Percentiles rank a stretch among this genome's conserved stretches.
These are phyloP conservation scores for Brachionus paranguensis DNA, from an alignment of 1,140 invertebrate species.

Conservation along the genomic window DNA sequence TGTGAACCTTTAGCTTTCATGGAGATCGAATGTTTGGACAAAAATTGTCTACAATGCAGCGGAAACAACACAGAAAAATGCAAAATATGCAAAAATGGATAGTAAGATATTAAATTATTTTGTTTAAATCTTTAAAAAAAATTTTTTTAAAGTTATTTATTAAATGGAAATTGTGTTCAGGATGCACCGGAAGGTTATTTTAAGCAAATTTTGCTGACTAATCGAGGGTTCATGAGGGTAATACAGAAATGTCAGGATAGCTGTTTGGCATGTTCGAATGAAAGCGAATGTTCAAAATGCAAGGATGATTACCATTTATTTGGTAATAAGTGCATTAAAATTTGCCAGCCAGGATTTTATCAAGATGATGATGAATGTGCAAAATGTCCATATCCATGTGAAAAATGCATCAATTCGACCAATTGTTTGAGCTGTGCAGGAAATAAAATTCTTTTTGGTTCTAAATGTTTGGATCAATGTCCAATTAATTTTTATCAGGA, in stretches of 20 bases:
- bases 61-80: neutral
- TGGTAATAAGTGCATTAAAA: neutral
- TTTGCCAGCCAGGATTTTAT: neutral
- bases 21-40: neutral
- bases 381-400: constrained; percentile 10
- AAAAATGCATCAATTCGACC: neutral
- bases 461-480: constrained; percentile 42
- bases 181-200: neutral
- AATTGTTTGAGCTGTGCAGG: neutral
- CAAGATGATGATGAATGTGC: neutral
- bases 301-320: neutral
- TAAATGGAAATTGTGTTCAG: neutral
- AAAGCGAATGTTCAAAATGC: neutral
- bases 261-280: neutral
- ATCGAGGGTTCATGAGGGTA: neutral
- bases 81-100: constrained; percentile 19
- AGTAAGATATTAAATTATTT: neutral
- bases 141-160: neutral
- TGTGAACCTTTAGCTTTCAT: neutral
- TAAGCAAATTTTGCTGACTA: neutral
- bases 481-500: constrained; percentile 40
- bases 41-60: neutral
- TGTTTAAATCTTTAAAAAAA: neutral
- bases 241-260: neutral
- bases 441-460: constrained; percentile 9